Conservation (phyloP, 2,113 vertebrate species). For the Brachyhypopomus gauderio region DNA sequence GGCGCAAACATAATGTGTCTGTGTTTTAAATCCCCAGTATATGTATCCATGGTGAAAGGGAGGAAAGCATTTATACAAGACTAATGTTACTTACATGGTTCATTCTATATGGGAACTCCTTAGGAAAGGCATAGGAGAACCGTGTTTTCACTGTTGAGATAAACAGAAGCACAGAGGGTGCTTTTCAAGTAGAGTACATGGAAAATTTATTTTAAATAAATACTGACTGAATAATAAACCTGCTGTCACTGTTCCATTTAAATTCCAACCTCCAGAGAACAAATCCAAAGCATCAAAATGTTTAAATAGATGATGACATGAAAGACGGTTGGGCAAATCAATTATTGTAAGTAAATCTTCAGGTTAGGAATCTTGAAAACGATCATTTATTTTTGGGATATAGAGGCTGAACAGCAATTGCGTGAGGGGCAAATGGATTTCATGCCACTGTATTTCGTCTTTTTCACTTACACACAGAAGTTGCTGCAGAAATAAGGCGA, state of each 20-base stretch:
- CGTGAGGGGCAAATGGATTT: neutral
- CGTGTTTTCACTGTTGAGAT: conserved; percentile 90
- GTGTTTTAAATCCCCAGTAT: neutral
- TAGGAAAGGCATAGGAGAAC: conserved; percentile 98
- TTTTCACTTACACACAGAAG: conserved; percentile 94
- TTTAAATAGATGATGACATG: too few species aligned
- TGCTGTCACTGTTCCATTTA: neutral
- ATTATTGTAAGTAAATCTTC: neutral
- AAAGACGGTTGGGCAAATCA: too few species aligned
- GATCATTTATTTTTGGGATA: neutral
- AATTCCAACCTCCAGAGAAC: neutral
- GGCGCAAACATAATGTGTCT: neutral
- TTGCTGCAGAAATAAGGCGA: conserved; percentile 96
- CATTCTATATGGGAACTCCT: conserved; percentile 99
- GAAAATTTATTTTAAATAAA: neutral
- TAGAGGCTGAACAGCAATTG: neutral
- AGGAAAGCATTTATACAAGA: neutral
- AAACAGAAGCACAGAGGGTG: neutral
- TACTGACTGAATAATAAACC: too few species aligned
- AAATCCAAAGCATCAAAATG: too few species aligned
- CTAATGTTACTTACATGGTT: conserved; percentile 88
- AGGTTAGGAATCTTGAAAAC: neutral
- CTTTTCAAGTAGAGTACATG: neutral
- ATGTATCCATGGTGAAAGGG: too few species aligned
- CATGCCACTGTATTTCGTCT: neutral